phyloP scores from a whole-genome alignment of 2,888 invertebrate species.

The Pristionchus fissidentatus region DNA sequence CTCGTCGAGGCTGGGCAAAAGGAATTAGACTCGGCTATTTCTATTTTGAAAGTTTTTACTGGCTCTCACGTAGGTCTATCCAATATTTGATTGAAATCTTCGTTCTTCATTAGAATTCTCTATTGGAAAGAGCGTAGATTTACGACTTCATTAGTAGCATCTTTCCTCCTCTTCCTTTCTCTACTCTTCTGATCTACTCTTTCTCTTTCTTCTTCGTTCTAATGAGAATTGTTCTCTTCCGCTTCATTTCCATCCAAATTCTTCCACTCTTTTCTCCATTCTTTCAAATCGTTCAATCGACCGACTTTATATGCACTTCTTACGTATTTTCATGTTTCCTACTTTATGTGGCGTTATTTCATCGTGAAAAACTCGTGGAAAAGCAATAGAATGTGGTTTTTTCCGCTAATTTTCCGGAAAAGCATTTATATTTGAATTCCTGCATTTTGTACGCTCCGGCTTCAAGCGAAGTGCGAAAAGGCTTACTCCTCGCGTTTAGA shows the following conservation, averaged over 20 bases:
- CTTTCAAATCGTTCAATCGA: no score
- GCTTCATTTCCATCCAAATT: slow-evolving; percentile 43
- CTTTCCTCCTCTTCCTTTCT: slow-evolving; percentile 14
- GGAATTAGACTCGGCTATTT: background rate
- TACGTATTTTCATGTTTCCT: no score
- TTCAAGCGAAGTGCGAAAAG: no score
- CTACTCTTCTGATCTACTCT: background rate
- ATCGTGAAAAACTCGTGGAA: no score
- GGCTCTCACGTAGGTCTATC: background rate
- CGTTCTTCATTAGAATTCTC: background rate
- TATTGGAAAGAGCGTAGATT: slow-evolving; percentile 25
- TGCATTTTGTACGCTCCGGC: no score
- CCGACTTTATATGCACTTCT: slow-evolving; percentile 13
- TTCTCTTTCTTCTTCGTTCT: slow-evolving; percentile 15
- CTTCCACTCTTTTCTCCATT: slow-evolving; percentile 9
- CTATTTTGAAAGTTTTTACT: slow-evolving; percentile 3
- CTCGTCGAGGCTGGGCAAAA: no score
- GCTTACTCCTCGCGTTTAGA: no score
- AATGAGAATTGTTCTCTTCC: slow-evolving; percentile 46
- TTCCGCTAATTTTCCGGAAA: no score
- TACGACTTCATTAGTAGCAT: slow-evolving; percentile 33
- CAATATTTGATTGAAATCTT: slow-evolving; percentile 6
- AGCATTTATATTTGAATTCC: no score
- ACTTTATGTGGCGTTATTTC: no score
- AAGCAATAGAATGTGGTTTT: no score